phyloP scores from a whole-genome alignment of 92 coral and sea anemone genomes.

The Micromussa lordhowensis region DNA sequence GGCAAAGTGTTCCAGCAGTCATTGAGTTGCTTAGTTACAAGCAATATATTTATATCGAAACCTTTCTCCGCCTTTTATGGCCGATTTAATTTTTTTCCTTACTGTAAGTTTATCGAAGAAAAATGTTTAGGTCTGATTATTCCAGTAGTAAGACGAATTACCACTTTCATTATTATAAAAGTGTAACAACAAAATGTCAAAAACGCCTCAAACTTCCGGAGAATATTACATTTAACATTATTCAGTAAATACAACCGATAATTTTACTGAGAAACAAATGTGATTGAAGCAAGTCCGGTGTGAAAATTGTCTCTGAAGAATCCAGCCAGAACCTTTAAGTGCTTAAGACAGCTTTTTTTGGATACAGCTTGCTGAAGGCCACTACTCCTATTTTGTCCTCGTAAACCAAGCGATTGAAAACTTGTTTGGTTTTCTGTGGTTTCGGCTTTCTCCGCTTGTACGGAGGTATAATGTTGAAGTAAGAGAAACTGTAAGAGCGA shows the following conservation, averaged over 20 bases:
- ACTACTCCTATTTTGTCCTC: slow-evolving; percentile 84
- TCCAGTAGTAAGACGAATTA: neutral
- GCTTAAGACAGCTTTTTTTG: slow-evolving; percentile 25
- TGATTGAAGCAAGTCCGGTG: neutral
- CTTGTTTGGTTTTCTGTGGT: slow-evolving; percentile 76
- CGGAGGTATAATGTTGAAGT: slow-evolving; percentile 86
- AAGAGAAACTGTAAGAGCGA: slow-evolving; percentile 84
- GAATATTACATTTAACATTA: neutral
- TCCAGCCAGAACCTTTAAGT: neutral
- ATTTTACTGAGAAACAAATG: neutral
- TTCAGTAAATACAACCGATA: neutral
- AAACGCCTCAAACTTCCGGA: neutral
- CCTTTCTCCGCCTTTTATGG: neutral
- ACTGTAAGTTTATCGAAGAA: neutral
- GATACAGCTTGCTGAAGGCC: slow-evolving; percentile 63
- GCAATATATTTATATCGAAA: neutral
- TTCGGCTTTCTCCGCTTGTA: slow-evolving; percentile 79
- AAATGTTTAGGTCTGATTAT: neutral
- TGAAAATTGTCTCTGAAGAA: neutral
- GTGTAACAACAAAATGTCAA: neutral
- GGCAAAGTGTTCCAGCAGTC: neutral
- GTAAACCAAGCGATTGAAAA: slow-evolving; percentile 81
- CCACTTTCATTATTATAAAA: neutral
- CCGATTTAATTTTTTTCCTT: neutral
- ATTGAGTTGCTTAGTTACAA: neutral